Evolutionary conservation across 2,113 vertebrate species (phyloP), one percentile per base, ranked within the genome.

Genomic region (Nestor notabilis): DNA sequence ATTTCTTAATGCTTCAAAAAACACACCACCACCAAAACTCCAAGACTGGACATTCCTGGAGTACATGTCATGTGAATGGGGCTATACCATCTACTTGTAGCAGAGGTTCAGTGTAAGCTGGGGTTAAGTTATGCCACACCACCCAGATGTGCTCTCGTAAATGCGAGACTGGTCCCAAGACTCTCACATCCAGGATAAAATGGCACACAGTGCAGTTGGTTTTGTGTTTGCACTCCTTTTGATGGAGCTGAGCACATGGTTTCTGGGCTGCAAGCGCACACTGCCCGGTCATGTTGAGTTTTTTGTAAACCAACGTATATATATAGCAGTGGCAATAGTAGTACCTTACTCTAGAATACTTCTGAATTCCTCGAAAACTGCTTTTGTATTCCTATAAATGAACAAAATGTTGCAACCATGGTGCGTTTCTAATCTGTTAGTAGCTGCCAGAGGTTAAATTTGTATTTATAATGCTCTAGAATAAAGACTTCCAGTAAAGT

Each of bases 171-270:
- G 17, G 3, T 15, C 55, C 25, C 28, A 19, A 3, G 44, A 31
- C 14, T 47, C 24, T 76, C 13, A 18, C 15, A 11, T 56, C n/a
- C 37, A 33, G 14, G 24, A 58, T 64, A 20, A 81, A 39, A 49
- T 7, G 9, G 9, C 33, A 17, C 17, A 23, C 9, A n/a, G 11
- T 16, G 41, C 35, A 20, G 7, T 11, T 3, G 1, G 3, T 5
- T 53, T 75, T 63, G 37, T 24, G 24, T 16, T 58, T 2, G 3
- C 33, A 24, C 56, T 58, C 56, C 56, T 58, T 14, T 58, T 24
- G 56, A 58, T 10, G 21, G 33, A 24, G 33, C 21, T 10, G 35
- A 24, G 56, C 56, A 7, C 56, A 35, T 13, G 13, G 33, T 58
- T 58, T 58, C 56, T 35, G 56, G 33, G 33, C 33, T 58, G 56